phyloP scores from a whole-genome alignment of 2,888 invertebrate species.

The Neria commutata region DNA sequence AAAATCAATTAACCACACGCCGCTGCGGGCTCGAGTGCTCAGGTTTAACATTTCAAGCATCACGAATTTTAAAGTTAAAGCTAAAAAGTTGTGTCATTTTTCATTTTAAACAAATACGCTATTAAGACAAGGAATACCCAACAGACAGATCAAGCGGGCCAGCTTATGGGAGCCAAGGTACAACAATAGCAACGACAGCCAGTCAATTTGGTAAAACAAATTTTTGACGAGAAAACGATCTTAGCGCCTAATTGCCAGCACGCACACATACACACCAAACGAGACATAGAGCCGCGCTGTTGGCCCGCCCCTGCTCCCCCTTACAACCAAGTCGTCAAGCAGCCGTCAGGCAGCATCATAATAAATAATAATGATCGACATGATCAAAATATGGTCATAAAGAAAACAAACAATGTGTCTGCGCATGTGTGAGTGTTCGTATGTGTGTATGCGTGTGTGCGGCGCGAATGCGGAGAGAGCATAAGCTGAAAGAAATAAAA shows the following conservation, averaged over 20 bases:
- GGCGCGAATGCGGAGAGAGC: not conserved
- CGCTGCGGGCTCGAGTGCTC: not conserved
- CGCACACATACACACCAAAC: slow-evolving; percentile 35
- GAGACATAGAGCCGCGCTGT: slow-evolving; percentile 27
- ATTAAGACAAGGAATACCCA: not conserved
- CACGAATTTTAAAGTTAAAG: slow-evolving; percentile 23
- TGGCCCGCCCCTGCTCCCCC: not conserved
- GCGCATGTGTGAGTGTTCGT: not conserved
- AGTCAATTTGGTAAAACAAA: not conserved
- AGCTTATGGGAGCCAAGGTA: not conserved
- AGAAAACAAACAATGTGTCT: slow-evolving; percentile 28
- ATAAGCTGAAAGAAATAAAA: not conserved
- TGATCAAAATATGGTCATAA: slow-evolving; percentile 27
- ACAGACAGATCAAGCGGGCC: not conserved
- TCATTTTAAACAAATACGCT: slow-evolving; percentile 30
- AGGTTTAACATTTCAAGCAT: not conserved
- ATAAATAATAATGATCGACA: slow-evolving; percentile 43
- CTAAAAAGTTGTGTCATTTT: slow-evolving; percentile 15
- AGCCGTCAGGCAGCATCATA: slow-evolving; percentile 19
- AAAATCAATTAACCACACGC: not conserved
- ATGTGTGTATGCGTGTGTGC: too few species aligned
- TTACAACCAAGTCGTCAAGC: not conserved
- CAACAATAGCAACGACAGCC: not conserved
- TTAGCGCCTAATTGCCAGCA: slow-evolving; percentile 38
- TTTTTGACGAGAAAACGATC: not conserved